Percentiles rank a stretch among this genome's conserved stretches.
These are phyloP conservation scores for Torymus auratus DNA, from an alignment of 2,888 invertebrate genomes.

Conservation along the genomic window DNA sequence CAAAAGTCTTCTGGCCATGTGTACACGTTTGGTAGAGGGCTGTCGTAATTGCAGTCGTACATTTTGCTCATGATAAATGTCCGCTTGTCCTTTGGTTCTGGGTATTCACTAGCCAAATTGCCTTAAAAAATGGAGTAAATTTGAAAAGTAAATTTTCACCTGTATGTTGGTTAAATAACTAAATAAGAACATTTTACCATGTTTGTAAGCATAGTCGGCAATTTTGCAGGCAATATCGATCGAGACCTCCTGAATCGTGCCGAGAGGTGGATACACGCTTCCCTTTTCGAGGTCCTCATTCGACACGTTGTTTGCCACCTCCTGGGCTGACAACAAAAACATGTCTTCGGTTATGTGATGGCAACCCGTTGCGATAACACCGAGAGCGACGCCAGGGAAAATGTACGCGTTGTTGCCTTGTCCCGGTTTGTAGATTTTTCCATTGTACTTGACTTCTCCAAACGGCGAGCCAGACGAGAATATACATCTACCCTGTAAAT, in stretches of 20 bases:
- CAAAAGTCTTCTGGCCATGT: conserved; percentile 77
- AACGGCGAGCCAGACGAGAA: conserved; percentile 99
- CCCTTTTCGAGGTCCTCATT: conserved; percentile 89
- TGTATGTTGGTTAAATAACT: neutral
- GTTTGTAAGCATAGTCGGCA: conserved; percentile 92
- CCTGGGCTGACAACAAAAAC: conserved; percentile 96
- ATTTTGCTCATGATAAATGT: conserved; percentile 85
- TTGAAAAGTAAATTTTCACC: neutral
- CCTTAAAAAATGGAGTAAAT: conserved; percentile 76
- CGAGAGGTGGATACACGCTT: conserved; percentile 94
- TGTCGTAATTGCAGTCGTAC: conserved; percentile 88
- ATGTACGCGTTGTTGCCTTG: conserved; percentile 99
- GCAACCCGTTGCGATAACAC: conserved; percentile 93
- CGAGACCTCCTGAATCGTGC: conserved; percentile 90
- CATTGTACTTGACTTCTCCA: conserved; percentile 87
- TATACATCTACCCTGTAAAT: conserved; percentile 89
- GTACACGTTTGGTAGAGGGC: conserved; percentile 82
- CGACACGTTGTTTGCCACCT: conserved; percentile 89
- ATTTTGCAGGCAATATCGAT: conserved; percentile 92
- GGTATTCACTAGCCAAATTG: conserved; percentile 89
- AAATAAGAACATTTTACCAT: conserved; percentile 79
- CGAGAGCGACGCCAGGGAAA: conserved; percentile 97
- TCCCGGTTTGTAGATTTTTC: conserved; percentile 91
- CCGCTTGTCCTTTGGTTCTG: conserved; percentile 87
- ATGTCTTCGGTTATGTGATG: conserved; percentile 95